A percentile compares a stretch with the other conserved stretches of the same genome.
phyloP scores from a whole-genome alignment of 2,888 invertebrate species.

The Dolomedes plantarius region DNA sequence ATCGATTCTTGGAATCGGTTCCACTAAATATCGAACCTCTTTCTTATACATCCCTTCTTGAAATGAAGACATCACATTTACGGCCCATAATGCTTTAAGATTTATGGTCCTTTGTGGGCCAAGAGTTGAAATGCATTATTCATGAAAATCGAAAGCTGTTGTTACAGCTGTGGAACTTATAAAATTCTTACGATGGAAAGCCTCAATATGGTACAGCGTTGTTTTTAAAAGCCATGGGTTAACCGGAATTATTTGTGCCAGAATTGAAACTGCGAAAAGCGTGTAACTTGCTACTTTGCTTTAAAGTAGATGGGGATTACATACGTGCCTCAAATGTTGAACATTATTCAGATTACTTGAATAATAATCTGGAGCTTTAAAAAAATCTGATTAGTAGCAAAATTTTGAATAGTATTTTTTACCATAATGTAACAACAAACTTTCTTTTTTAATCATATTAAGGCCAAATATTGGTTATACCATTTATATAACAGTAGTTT shows the following conservation, averaged over 20 bases:
- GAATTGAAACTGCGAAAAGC: neutral
- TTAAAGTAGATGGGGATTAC: too few species aligned
- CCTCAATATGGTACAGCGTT: neutral
- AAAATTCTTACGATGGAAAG: constrained; percentile 16
- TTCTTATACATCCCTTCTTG: neutral
- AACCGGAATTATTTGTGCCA: neutral
- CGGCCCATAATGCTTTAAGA: constrained; percentile 2
- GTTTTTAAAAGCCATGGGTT: neutral
- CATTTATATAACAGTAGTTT: too few species aligned
- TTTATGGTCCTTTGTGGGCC: constrained; percentile 3
- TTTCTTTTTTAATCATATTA: too few species aligned
- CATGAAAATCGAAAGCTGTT: constrained; percentile 12
- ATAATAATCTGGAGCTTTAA: too few species aligned
- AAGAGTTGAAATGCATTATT: constrained; percentile 12
- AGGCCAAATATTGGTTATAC: too few species aligned
- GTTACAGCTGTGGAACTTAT: constrained; percentile 6
- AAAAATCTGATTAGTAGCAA: too few species aligned
- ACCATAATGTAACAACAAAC: too few species aligned
- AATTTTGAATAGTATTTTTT: too few species aligned
- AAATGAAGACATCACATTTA: constrained; percentile 12
- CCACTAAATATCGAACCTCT: constrained; percentile 9
- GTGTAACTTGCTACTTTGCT: too few species aligned
- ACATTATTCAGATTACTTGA: too few species aligned
- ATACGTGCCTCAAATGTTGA: too few species aligned
- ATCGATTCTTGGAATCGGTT: too few species aligned